A percentile compares a stretch with the other conserved stretches of the same genome.
phyloP scores from a whole-genome alignment of 2,888 invertebrate genomes.

The Mycalesis mineus region DNA sequence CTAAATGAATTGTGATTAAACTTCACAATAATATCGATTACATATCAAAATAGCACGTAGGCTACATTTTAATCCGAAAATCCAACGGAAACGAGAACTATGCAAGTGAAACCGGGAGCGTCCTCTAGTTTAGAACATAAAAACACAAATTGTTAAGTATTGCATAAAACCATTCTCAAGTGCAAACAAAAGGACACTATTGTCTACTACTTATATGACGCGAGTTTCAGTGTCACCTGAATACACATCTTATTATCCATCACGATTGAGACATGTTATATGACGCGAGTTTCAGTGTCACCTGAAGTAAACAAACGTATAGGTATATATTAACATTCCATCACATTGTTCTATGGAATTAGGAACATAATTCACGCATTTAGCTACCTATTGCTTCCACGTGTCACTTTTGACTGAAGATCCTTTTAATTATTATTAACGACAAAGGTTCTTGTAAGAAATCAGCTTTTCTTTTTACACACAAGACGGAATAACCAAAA shows the following conservation, averaged over 20 bases:
- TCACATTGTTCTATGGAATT: slow-evolving; percentile 20
- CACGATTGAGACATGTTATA: slow-evolving; percentile 48
- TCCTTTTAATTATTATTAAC: no score
- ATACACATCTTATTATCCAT: slow-evolving; percentile 46
- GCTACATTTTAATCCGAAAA: no score
- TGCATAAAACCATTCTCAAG: slow-evolving; percentile 37
- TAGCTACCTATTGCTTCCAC: background rate
- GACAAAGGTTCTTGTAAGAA: no score
- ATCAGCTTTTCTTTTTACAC: no score
- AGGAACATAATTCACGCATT: background rate
- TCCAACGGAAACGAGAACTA: no score
- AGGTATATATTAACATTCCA: slow-evolving; percentile 25
- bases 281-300: slow-evolving; percentile 48
- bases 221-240: slow-evolving; percentile 42
- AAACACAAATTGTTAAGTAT: slow-evolving; percentile 9
- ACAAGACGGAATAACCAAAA: no score
- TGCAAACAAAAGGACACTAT: slow-evolving; percentile 37
- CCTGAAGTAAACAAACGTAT: slow-evolving; percentile 42
- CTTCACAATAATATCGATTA: no score
- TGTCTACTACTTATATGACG: slow-evolving; percentile 48
- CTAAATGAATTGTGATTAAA: no score
- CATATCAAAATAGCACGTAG: no score
- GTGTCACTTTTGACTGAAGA: background rate
- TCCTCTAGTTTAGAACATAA: no score
- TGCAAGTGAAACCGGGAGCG: no score